Evolutionary conservation across 2,113 vertebrate species (phyloP).

Genomic region (Willisornis vidua): DNA sequence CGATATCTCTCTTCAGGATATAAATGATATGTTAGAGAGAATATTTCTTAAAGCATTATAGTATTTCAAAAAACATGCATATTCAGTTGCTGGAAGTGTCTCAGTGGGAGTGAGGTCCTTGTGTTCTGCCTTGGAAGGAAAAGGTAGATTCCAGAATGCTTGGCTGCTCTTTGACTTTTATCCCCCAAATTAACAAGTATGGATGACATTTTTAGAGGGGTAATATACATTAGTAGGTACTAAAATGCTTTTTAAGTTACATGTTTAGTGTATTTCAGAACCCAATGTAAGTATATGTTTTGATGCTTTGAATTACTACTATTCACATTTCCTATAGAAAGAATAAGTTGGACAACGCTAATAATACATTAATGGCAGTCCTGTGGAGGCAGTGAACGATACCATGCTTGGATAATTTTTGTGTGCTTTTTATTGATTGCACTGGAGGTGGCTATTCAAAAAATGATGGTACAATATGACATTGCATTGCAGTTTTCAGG

Average conservation of each 20-base stretch:
- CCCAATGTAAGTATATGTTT: background rate
- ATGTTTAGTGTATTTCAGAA: background rate
- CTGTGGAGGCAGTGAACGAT: background rate
- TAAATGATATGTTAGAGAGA: background rate
- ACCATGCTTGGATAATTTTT: background rate
- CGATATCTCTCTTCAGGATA: background rate
- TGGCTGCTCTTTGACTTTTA: background rate
- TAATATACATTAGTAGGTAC: background rate
- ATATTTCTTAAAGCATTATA: background rate
- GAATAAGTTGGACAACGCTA: background rate
- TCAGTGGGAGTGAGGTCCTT: background rate
- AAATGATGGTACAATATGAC: background rate
- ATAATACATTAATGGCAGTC: background rate
- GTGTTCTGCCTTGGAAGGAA: background rate
- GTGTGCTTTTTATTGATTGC: background rate
- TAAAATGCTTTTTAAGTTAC: background rate
- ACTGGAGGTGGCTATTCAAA: background rate
- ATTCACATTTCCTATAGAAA: background rate
- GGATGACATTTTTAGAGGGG: background rate
- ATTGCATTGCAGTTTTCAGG: background rate
- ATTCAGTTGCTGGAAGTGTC: background rate
- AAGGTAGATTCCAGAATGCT: background rate
- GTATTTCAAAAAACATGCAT: background rate
- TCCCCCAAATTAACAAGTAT: background rate
- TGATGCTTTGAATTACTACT: background rate